phyloP scores from a whole-genome alignment of 2,113 vertebrate species.

The Corynorhinus townsendii region DNA sequence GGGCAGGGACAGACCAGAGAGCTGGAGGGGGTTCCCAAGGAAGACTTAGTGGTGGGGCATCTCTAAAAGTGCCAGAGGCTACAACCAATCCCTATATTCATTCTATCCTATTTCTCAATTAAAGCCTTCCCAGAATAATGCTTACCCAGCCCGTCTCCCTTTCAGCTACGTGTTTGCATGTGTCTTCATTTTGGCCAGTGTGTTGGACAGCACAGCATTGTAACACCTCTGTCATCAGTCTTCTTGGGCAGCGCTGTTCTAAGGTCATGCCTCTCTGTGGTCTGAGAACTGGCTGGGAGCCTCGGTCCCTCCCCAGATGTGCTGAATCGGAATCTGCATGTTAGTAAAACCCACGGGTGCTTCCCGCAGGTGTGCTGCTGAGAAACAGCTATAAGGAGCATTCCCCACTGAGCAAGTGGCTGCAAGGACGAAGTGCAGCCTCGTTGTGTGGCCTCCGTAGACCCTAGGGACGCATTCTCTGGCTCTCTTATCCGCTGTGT shows the following conservation, averaged over 20 bases:
- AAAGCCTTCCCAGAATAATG: background rate
- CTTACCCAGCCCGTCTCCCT: background rate
- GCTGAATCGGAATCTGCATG: background rate
- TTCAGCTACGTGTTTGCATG: background rate
- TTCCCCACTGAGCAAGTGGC: background rate
- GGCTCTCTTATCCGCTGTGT: background rate
- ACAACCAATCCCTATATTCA: background rate
- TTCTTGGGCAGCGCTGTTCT: background rate
- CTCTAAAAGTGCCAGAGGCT: background rate
- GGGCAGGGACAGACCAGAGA: background rate
- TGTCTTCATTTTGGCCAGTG: background rate
- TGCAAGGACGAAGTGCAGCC: background rate
- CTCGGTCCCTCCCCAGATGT: background rate
- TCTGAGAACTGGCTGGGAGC: background rate
- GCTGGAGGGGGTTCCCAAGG: background rate
- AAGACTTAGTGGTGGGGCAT: background rate
- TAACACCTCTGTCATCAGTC: too few relatives aligned
- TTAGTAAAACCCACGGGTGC: background rate
- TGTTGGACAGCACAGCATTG: too few relatives aligned
- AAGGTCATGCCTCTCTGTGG: background rate
- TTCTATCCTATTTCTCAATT: background rate
- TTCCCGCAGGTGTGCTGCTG: background rate
- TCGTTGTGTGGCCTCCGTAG: background rate
- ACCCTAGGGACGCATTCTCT: too few relatives aligned
- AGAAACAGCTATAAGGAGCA: accelerated